phyloP scores from a whole-genome alignment of 2,797 vertebrate species.

The Alexandromys oeconomus region DNA sequence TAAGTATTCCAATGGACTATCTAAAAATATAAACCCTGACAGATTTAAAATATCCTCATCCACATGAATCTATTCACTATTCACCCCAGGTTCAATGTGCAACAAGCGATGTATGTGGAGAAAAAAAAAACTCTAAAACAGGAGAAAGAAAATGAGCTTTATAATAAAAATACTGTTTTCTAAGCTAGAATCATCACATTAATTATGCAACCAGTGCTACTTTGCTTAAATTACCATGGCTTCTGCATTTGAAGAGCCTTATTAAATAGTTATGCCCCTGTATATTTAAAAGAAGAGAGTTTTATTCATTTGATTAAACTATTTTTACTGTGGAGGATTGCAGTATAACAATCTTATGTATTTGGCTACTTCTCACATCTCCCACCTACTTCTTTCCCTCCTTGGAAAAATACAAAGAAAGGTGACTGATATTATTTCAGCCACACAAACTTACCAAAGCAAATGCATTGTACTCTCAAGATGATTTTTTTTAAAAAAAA shows the following conservation, averaged over 20 bases:
- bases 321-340: conserved; percentile 50
- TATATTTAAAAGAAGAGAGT: conserved; percentile 59
- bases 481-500: background rate
- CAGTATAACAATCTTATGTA: background rate
- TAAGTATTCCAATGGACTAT: conserved; percentile 38
- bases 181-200: conserved; percentile 63
- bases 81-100: conserved; percentile 58
- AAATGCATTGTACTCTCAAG: conserved; percentile 49
- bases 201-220: conserved; percentile 52
- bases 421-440: conserved; percentile 10
- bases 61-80: conserved; percentile 46
- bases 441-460: background rate
- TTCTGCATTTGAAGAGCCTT: conserved; percentile 65
- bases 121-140: conserved; percentile 54
- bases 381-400: background rate
- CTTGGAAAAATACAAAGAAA: background rate
- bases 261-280: conserved; percentile 57
- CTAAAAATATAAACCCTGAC: conserved; percentile 55
- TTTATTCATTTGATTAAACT: conserved; percentile 58
- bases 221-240: conserved; percentile 74
- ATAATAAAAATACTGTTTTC: conserved; percentile 77
- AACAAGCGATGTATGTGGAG: background rate
- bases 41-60: conserved; percentile 54
- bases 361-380: background rate
- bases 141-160: conserved; percentile 80